Base-by-base conservation (phyloP, 2,888 invertebrate genomes). In the Hipparchia semele region DNA sequence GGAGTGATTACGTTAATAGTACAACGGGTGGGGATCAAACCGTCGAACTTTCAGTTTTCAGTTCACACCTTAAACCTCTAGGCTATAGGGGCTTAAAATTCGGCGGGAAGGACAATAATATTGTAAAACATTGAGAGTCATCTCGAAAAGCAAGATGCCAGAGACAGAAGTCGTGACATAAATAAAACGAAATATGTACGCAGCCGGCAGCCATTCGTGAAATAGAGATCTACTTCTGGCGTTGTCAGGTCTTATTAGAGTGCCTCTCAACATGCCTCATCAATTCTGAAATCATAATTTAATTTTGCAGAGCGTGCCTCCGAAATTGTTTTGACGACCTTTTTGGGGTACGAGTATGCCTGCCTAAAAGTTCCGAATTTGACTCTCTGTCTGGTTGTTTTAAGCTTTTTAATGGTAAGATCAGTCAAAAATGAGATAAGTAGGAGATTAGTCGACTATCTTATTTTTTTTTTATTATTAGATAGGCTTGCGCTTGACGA, bases 211-310 rank as follows among this genome's bases (percentile, higher is more conserved):
- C 68, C 73, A 75, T 77, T 79, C 78, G 74, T 75, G 75, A 77
- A 74, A 56, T 61, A 75, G 77, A 75, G 73, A 79, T 49, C 49
- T 46, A 59, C 58, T 68, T 77, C 77, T 79, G 77, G 76, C 76
- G 71, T 76, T 79, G 78, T 78, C 79, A 80, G 78, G 76, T 76
- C 74, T 76, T 79, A 81, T 82, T 81, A 73, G 77, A 79, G 76
- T 78, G 77, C 78, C 82, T 83, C 82, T 82, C 80, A 79, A 84
- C 85, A 85, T 86, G 84, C 80, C 83, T 85, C 84, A 76, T 89
- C 86, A 85, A 90, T 90, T 89, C 82, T 81, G 87, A 88, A 90
- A 89, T 88, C 81, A 86, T 88, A 88, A 90, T 88, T 90, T 87
- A 88, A 90, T 90, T 87, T 88, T 80, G 83, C 81, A 76, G 81